These are phyloP conservation scores for Liolophura sinensis DNA, from an alignment of 1,140 invertebrate genomes.

Conservation along the genomic window DNA sequence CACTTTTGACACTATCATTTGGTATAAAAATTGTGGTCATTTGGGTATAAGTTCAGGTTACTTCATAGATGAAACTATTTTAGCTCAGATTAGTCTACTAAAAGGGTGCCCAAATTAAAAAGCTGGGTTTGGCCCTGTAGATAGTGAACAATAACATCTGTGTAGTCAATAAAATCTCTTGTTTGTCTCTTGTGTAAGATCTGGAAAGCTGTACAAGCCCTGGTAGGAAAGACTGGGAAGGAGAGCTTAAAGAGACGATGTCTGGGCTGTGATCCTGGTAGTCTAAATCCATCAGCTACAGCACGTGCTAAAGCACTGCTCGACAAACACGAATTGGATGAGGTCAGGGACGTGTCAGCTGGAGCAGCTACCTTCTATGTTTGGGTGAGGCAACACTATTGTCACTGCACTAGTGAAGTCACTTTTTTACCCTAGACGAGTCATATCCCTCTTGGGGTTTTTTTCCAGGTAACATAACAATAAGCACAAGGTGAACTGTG, in stretches of 20 bases:
- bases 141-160: too few species aligned
- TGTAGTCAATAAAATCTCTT: too few species aligned
- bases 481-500: too few species aligned
- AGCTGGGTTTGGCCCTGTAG: too few species aligned
- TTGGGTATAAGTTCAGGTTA: too few species aligned
- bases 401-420: background rate
- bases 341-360: conserved; percentile 53
- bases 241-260: conserved; percentile 52
- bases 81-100: too few species aligned
- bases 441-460: background rate
- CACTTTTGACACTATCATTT: too few species aligned
- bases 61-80: too few species aligned
- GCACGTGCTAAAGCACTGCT: conserved; percentile 39
- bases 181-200: conserved; percentile 24
- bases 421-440: background rate
- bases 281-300: conserved; percentile 29
- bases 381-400: conserved; percentile 39
- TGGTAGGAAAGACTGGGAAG: conserved; percentile 56
- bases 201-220: conserved; percentile 53
- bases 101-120: too few species aligned
- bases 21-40: too few species aligned
- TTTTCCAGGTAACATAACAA: too few species aligned
- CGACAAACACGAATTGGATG: conserved; percentile 46
- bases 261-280: conserved; percentile 40
- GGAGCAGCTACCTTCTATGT: conserved; percentile 56